Evolutionary conservation across 2,113 vertebrate genomes (phyloP).

Genomic region (Kryptolebias marmoratus): DNA sequence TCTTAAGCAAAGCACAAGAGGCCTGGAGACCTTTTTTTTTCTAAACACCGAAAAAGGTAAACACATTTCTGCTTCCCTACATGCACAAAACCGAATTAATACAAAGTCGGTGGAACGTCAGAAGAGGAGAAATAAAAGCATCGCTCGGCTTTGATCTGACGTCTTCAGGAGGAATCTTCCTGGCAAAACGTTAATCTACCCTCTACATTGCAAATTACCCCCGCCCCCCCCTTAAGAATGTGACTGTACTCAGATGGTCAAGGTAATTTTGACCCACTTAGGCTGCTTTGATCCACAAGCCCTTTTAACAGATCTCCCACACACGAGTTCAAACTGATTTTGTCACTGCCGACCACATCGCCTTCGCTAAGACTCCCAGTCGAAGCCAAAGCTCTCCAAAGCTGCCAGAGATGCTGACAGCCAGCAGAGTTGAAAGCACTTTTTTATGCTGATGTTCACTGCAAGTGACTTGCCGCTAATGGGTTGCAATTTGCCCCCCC

Average conservation of each 20-base stretch:
- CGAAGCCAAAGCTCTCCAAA: conserved; percentile 66
- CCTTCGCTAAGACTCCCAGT: conserved; percentile 65
- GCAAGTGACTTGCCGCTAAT: conserved; percentile 74
- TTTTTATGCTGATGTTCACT: conserved; percentile 77
- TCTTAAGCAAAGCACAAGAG: conserved; percentile 33
- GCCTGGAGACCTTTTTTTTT: conserved; percentile 32
- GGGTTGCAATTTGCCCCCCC: conserved; percentile 57
- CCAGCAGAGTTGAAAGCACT: conserved; percentile 76
- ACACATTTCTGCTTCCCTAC: conserved; percentile 40
- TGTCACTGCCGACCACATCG: conserved; percentile 69
- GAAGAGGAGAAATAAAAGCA: conserved; percentile 61
- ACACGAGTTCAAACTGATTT: conserved; percentile 74
- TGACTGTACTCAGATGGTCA: conserved; percentile 79
- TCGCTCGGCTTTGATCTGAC: conserved; percentile 76
- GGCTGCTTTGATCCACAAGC: conserved; percentile 78
- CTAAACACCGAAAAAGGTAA: conserved; percentile 52
- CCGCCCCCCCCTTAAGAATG: conserved; percentile 66
- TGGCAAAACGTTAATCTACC: conserved; percentile 76
- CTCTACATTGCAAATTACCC: conserved; percentile 77
- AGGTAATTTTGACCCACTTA: conserved; percentile 83
- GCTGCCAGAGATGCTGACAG: conserved; percentile 76
- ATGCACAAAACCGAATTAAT: conserved; percentile 64
- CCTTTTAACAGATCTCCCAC: conserved; percentile 74
- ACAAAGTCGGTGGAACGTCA: conserved; percentile 56
- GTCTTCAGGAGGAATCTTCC: conserved; percentile 73